Percentiles rank a stretch among this genome's conserved stretches.
Conservation (phyloP, 2,888 invertebrate species). For the Allygus modestus region DNA sequence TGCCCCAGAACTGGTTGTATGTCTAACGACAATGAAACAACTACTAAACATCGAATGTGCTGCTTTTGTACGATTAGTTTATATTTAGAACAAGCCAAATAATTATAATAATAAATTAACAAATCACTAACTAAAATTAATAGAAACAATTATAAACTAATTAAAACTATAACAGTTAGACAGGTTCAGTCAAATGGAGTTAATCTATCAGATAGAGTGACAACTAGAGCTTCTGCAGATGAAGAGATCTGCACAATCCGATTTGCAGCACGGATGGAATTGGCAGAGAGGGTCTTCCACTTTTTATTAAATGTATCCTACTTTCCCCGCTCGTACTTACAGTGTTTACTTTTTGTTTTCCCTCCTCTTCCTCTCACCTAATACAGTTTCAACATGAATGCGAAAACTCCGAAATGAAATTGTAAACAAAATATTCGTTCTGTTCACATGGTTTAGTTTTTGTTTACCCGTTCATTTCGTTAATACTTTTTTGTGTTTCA, state of each 20-base stretch:
- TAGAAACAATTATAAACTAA: too few relatives aligned
- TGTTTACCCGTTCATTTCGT: too few relatives aligned
- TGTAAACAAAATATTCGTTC: too few relatives aligned
- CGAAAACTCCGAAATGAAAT: neutral
- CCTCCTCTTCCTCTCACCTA: neutral
- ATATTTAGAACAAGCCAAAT: too few relatives aligned
- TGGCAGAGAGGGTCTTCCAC: constrained; percentile 28
- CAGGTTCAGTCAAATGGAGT: neutral
- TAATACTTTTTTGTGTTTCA: too few relatives aligned
- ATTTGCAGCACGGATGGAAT: constrained; percentile 3
- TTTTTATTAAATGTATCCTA: constrained; percentile 29
- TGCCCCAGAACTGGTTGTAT: too few relatives aligned
- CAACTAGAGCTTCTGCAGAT: neutral
- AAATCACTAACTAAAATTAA: too few relatives aligned
- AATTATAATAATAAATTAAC: too few relatives aligned
- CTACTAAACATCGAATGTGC: too few relatives aligned
- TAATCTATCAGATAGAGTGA: neutral
- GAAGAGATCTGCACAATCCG: constrained; percentile 12
- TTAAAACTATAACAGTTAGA: neutral
- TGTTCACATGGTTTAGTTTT: too few relatives aligned
- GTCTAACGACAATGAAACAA: too few relatives aligned
- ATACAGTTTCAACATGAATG: neutral
- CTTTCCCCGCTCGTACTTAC: constrained; percentile 3
- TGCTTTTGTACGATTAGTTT: too few relatives aligned
- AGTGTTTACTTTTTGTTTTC: constrained; percentile 19